Percentiles rank a stretch among this genome's conserved stretches.
These are phyloP conservation scores for Amazona ochrocephala DNA, from an alignment of 2,797 vertebrate genomes.

Conservation along the genomic window DNA sequence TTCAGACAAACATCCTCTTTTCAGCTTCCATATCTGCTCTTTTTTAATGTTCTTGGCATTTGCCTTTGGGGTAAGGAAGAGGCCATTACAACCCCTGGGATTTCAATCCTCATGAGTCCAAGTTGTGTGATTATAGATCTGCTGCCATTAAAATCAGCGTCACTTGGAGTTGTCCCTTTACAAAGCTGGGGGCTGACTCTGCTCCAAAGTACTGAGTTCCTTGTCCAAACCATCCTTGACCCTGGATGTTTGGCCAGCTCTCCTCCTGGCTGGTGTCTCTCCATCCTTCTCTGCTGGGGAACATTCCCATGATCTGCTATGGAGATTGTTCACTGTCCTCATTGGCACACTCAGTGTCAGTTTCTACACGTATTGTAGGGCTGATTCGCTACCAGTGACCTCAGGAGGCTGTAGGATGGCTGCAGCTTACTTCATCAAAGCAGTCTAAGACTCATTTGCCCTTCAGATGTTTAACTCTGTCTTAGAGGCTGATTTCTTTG, in stretches of 20 bases:
- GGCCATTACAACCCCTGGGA: neutral
- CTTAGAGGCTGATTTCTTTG: neutral
- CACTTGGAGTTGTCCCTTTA: neutral
- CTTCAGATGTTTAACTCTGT: neutral
- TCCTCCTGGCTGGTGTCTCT: neutral
- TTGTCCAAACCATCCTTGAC: neutral
- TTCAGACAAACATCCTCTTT: conserved; percentile 9
- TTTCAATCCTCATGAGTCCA: neutral
- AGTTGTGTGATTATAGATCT: neutral
- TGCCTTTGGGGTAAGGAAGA: neutral
- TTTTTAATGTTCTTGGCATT: conserved; percentile 35
- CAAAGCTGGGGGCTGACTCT: neutral
- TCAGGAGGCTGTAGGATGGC: neutral
- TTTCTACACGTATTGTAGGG: neutral
- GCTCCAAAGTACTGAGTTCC: neutral
- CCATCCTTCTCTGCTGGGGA: neutral
- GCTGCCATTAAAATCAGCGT: neutral
- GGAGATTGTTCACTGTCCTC: neutral
- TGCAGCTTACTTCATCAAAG: neutral
- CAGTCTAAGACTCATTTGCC: neutral
- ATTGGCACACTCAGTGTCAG: neutral
- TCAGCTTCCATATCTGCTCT: neutral
- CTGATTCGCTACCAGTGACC: neutral
- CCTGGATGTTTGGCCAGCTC: neutral
- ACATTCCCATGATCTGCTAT: neutral